Base-by-base conservation (phyloP, 2,797 vertebrate species). In the Myotis daubentonii region DNA sequence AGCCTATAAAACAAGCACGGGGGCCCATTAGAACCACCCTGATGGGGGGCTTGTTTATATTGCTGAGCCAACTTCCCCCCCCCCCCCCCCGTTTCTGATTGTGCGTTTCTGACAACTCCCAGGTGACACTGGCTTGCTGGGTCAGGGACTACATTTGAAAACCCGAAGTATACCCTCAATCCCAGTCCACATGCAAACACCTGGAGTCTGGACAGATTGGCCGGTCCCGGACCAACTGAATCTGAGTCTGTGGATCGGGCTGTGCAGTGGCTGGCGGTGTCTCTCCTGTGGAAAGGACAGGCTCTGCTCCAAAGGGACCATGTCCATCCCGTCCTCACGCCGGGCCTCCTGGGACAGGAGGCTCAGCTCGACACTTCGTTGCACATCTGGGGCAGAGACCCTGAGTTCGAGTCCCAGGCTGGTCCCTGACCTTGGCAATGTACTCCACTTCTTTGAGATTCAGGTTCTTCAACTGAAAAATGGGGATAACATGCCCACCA, bases 231-330 rank as follows among this genome's bases (percentile, higher is more conserved):
- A 30, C 11, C 47, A 57, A 13, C 17, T 55, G 25, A 86, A 23
- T 49, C 44, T 36, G 23, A 83, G 25, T 55, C 53, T 87, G 57
- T 47, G 70, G 38, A n/a, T 23, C 7, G 12, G 38, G 25, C 60
- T 15, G 28, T 28, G 2, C 60, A 62, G 60, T 11, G 12, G 2
- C 30, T 30, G 25, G 68, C n/a, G 8, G 0, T 19, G 3, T 44
- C 28, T 53, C 23, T 0, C 23, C n/a, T 28, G 11, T 4, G 9
- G 16, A 70, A 80, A 80, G 13, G 8, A 36, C 78, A 68, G 0
- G 0, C 10, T 55, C 10, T n/a, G 49, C 25, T 60, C 41, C 36
- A 2, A 17, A 6, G 57, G 12, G 44, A 53, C 38, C 1, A 0
- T 0, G 0, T n/a, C 55, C 13, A 10, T 4, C 62, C n/a, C 10